Evolutionary conservation across 2,113 vertebrate genomes (phyloP), one percentile per base, ranked within the genome.

Genomic region (Myrmecobius fasciatus): DNA sequence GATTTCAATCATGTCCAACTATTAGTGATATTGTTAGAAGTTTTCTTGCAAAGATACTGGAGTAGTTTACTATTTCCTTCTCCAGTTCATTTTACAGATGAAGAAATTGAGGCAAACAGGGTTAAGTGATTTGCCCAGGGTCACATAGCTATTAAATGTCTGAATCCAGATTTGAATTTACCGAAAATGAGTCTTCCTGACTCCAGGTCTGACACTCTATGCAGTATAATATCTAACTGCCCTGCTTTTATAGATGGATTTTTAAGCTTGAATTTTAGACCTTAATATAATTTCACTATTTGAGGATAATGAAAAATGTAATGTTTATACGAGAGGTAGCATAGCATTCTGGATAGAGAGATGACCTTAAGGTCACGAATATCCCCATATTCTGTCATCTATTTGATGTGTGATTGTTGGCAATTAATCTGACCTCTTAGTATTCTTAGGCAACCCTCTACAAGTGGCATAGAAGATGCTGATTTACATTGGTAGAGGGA

Each of bases 221-320:
- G 3, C 31, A 67, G 0, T 36, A 3, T 67, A 31, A 3, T 31
- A 36, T 14, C 60, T 60, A 60, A 10, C 2, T 67, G 3, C 14
- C 12, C 3, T 67, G 31, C 60, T 67, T 89, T 92, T 43, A 83
- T 43, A 92, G 60, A 89, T 95, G 89, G 10, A 83, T 28, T 83
- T 94, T 94, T 91, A 94, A 94, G 93, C 93, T 94, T 91, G 28
- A 92, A 53, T 88, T 95, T 96, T 96, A 95, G 94, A 94, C 67
- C 60, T 92, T 67, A 92, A 93, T 28, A 96, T 22, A 12, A 93
- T 88, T 95, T 95, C 93, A 96, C 92, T 89, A 92, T 88, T 96
- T 94, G 0, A 91, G 89, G 93, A 96, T 53, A 97, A 91, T 46
- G 83, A 95, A 92, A 56, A 52, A 91, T 43, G 90, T 93, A 91